phyloP scores from a whole-genome alignment of 2,113 vertebrate genomes.

The Piprites chloris region DNA sequence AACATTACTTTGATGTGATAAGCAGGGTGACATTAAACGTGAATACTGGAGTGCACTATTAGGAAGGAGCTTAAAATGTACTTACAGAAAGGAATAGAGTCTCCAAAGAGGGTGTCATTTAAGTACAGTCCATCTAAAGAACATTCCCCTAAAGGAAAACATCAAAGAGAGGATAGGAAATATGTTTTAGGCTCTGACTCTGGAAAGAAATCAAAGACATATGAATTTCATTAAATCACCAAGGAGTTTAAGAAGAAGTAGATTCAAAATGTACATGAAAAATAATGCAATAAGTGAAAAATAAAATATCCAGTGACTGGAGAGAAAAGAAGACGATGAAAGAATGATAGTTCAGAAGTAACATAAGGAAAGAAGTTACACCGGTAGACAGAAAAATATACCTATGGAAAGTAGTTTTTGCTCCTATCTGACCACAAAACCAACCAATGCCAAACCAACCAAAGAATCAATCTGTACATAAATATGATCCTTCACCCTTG shows the following conservation, averaged over 20 bases:
- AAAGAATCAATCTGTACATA: not conserved
- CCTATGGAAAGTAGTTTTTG: not conserved
- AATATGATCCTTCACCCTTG: not conserved
- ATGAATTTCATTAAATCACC: constrained; percentile 35
- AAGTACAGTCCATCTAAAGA: constrained; percentile 44
- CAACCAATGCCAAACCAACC: not conserved
- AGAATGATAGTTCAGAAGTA: not conserved
- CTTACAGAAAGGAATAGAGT: not conserved
- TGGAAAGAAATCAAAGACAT: constrained; percentile 48
- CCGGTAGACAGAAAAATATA: not conserved
- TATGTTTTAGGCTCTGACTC: not conserved
- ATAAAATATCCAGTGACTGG: not conserved
- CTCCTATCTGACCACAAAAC: not conserved
- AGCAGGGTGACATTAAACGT: not conserved
- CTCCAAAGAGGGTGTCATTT: constrained; percentile 15
- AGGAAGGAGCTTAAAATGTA: constrained; percentile 1
- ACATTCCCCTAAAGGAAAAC: constrained; percentile 45
- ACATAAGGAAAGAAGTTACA: not conserved
- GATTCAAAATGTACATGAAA: not conserved
- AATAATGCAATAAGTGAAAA: not conserved
- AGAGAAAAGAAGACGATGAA: not conserved
- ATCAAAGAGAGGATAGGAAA: constrained; percentile 50
- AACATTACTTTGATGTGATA: constrained; percentile 9
- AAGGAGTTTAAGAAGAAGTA: constrained; percentile 5
- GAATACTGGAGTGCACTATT: not conserved